These are phyloP conservation scores for Peromyscus leucopus DNA, from an alignment of 2,113 vertebrate species.

Conservation along the genomic window DNA sequence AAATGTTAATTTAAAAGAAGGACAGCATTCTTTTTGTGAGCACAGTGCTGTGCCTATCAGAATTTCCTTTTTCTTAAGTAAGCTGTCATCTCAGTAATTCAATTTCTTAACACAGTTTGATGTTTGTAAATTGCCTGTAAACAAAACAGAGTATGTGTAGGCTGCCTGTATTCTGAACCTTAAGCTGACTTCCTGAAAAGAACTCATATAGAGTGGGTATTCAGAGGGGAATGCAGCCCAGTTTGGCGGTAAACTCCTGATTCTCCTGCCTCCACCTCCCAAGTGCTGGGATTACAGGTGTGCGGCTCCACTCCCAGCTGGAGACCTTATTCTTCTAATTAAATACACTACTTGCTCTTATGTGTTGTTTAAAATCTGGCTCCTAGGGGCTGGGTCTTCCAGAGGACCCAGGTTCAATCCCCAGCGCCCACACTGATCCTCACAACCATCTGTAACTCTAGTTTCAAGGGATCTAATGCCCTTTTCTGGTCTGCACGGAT, in stretches of 20 bases:
- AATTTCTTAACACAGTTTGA: background rate
- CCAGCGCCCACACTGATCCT: background rate
- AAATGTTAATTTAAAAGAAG: background rate
- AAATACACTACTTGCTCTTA: background rate
- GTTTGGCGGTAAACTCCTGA: background rate
- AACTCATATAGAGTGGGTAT: background rate
- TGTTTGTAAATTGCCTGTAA: background rate
- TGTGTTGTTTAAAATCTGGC: background rate
- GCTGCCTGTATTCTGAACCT: background rate
- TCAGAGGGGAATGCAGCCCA: background rate
- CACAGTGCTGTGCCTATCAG: background rate
- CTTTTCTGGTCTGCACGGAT: background rate
- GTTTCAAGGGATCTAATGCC: background rate
- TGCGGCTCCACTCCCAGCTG: background rate
- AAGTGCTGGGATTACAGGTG: background rate
- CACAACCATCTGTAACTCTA: background rate
- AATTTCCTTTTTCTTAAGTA: slow-evolving; percentile 17
- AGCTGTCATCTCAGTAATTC: background rate
- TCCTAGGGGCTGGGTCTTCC: background rate
- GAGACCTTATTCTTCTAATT: background rate
- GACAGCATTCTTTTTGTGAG: background rate
- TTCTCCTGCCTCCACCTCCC: background rate
- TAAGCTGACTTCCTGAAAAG: background rate
- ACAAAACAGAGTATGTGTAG: background rate
- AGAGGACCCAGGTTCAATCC: background rate